These are phyloP conservation scores for Otis tarda DNA, from an alignment of 2,113 vertebrate genomes.

Conservation along the genomic window DNA sequence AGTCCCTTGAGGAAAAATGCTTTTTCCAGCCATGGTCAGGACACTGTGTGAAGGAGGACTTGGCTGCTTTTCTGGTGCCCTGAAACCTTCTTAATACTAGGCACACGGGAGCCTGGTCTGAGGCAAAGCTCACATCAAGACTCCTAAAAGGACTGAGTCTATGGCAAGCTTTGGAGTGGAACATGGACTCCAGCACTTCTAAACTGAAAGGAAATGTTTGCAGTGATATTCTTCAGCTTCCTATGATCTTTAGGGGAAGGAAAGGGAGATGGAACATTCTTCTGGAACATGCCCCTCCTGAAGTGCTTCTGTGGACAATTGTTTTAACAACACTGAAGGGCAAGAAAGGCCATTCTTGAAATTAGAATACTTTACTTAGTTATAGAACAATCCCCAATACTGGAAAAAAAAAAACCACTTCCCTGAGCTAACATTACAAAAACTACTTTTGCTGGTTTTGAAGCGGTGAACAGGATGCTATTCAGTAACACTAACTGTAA, in stretches of 20 bases:
- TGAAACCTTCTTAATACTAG: not conserved
- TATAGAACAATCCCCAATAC: not conserved
- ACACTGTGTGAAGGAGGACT: slow-evolving; percentile 2
- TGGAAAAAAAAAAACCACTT: not conserved
- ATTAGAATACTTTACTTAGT: not conserved
- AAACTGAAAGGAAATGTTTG: not conserved
- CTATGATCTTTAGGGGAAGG: not conserved
- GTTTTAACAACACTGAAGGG: not conserved
- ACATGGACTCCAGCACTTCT: not conserved
- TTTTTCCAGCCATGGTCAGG: not conserved
- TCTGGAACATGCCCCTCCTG: not conserved
- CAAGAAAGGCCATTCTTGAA: not conserved
- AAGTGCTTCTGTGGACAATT: not conserved
- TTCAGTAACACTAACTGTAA: not conserved
- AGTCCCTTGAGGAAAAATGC: slow-evolving; percentile 29
- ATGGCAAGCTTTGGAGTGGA: not conserved
- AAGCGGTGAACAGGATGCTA: not conserved
- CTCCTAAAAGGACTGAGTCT: not conserved
- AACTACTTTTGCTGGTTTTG: not conserved
- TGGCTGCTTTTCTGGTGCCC: slow-evolving; percentile 10
- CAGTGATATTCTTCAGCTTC: not conserved
- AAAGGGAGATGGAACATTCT: not conserved
- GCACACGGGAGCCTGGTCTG: not conserved
- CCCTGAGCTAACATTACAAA: not conserved
- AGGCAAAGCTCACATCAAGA: not conserved